phyloP scores from a whole-genome alignment of 2,888 invertebrate species.

The Netelia inedita region DNA sequence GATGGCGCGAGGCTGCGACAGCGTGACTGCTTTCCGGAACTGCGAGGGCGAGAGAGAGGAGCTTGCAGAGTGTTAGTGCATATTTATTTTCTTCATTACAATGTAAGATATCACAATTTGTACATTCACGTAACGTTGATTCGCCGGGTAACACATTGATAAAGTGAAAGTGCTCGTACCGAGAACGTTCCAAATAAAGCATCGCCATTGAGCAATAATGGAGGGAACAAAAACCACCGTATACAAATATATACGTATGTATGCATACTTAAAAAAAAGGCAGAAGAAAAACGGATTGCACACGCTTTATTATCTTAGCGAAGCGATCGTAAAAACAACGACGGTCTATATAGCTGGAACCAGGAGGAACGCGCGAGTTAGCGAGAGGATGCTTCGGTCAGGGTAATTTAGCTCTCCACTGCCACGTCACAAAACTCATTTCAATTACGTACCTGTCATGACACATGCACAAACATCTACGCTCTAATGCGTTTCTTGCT shows the following conservation, averaged over 20 bases:
- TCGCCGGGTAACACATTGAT: not conserved
- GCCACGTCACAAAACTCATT: slow-evolving; percentile 68
- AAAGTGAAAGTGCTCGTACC: slow-evolving; percentile 38
- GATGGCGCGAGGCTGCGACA: too few relatives aligned
- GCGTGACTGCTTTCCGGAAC: too few relatives aligned
- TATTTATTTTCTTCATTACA: too few relatives aligned
- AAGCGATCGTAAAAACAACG: slow-evolving; percentile 52
- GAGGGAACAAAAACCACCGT: not conserved
- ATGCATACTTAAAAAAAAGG: slow-evolving; percentile 45
- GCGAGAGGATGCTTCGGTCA: slow-evolving; percentile 45
- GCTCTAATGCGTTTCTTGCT: slow-evolving; percentile 71
- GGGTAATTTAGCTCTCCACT: slow-evolving; percentile 62
- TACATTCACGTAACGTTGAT: too few relatives aligned
- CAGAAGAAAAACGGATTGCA: slow-evolving; percentile 48
- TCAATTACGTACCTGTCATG: slow-evolving; percentile 73
- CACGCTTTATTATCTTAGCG: slow-evolving; percentile 55
- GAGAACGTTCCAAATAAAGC: slow-evolving; percentile 58
- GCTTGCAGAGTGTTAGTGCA: too few relatives aligned
- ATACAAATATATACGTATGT: too few relatives aligned
- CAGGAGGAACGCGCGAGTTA: slow-evolving; percentile 15
- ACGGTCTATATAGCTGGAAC: slow-evolving; percentile 8
- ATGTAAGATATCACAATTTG: too few relatives aligned
- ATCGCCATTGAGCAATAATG: slow-evolving; percentile 27
- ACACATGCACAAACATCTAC: slow-evolving; percentile 68
- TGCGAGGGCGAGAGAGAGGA: too few relatives aligned